phyloP scores from a whole-genome alignment of 2,113 vertebrate genomes.

The Gymnogyps californianus region DNA sequence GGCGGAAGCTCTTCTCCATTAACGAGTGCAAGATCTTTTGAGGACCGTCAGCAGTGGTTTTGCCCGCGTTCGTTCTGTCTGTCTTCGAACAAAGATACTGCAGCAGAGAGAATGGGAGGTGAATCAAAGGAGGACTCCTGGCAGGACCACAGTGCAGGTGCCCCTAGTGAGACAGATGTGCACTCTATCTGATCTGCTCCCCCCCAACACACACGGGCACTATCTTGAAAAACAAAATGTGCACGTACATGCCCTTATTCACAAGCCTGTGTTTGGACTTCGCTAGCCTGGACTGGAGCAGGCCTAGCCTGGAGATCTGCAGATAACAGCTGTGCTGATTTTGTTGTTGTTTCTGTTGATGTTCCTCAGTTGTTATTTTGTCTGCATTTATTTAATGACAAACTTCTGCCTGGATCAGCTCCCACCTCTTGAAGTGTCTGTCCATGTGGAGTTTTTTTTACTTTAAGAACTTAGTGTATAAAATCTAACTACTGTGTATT shows the following conservation, averaged over 20 bases:
- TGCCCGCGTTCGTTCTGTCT: neutral
- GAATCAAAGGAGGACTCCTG: neutral
- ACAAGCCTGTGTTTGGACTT: neutral
- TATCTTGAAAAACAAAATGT: neutral
- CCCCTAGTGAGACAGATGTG: neutral
- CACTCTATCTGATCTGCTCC: neutral
- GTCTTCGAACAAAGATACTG: neutral
- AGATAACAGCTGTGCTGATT: neutral
- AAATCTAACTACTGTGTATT: neutral
- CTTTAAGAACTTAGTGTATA: neutral
- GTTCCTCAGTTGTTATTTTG: neutral
- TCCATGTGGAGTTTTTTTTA: neutral
- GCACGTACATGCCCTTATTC: neutral
- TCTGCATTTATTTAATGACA: constrained; percentile 26
- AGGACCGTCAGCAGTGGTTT: neutral
- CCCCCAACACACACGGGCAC: neutral
- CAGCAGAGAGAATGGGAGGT: neutral
- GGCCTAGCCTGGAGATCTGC: neutral
- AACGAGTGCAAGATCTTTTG: constrained; percentile 90
- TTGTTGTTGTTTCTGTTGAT: neutral
- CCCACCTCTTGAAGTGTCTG: neutral
- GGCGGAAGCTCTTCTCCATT: constrained; percentile 83
- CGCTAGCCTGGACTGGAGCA: neutral
- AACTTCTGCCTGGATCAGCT: neutral
- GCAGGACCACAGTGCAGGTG: neutral